Percentiles rank a stretch among this genome's conserved stretches.
These are phyloP conservation scores for Diabrotica balteata DNA, from an alignment of 2,888 invertebrate species.

Conservation along the genomic window DNA sequence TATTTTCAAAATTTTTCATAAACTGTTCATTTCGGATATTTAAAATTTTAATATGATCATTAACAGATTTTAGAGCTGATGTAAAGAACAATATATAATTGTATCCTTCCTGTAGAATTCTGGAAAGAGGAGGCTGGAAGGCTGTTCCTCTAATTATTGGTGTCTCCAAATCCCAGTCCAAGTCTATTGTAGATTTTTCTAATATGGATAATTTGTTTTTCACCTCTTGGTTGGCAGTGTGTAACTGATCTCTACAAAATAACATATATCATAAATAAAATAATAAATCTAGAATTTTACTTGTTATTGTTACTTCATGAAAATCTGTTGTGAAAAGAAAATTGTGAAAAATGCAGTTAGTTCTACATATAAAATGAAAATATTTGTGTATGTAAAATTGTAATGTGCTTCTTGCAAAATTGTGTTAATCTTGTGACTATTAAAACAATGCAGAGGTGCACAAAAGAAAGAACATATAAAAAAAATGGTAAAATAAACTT, in stretches of 20 bases:
- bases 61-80: slow-evolving; percentile 46
- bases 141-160: slow-evolving; percentile 52
- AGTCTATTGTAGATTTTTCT: slow-evolving; percentile 48
- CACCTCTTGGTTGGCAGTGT: slow-evolving; percentile 48
- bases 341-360: no score
- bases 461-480: no score
- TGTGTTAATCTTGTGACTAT: neutral
- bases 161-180: slow-evolving; percentile 51
- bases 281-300: no score
- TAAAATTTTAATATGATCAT: slow-evolving; percentile 44
- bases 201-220: slow-evolving; percentile 49
- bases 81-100: slow-evolving; percentile 51
- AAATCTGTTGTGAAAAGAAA: no score
- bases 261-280: no score
- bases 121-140: slow-evolving; percentile 52
- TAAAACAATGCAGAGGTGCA: neutral
- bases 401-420: no score
- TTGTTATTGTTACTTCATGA: no score
- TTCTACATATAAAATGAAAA: no score
- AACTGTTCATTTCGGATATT: slow-evolving; percentile 47
- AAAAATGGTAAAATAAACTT: slow-evolving; percentile 30
- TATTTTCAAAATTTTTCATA: slow-evolving; percentile 44
- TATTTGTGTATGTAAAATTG: no score
- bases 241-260: slow-evolving; percentile 47
- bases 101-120: slow-evolving; percentile 50